These are phyloP conservation scores for Caranx ignobilis DNA, from an alignment of 2,113 vertebrate species.

Conservation along the genomic window DNA sequence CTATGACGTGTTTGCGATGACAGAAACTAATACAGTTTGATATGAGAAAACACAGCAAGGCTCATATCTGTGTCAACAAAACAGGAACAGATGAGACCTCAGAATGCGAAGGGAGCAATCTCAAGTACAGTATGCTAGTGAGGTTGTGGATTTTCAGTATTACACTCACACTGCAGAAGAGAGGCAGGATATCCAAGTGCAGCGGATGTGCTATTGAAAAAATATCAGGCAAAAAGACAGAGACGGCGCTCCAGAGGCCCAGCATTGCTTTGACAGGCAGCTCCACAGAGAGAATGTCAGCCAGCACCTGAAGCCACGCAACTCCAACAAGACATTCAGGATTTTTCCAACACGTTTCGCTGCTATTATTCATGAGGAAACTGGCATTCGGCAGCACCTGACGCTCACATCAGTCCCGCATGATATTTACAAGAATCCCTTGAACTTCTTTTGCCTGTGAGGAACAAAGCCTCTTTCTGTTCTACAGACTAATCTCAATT, in stretches of 20 bases:
- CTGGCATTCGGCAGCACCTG: slow-evolving; percentile 56
- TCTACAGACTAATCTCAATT: slow-evolving; percentile 65
- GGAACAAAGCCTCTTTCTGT: slow-evolving; percentile 53
- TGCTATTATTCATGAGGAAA: slow-evolving; percentile 76
- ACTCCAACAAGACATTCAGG: slow-evolving; percentile 72
- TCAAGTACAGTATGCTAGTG: slow-evolving; percentile 9
- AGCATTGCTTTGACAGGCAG: slow-evolving; percentile 72
- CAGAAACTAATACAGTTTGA: slow-evolving; percentile 71
- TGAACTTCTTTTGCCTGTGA: slow-evolving; percentile 57
- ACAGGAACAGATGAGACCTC: slow-evolving; percentile 53
- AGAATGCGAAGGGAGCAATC: slow-evolving; percentile 31
- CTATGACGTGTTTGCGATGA: slow-evolving; percentile 54
- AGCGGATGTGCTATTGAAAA: slow-evolving; percentile 54
- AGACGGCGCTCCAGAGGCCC: slow-evolving; percentile 52
- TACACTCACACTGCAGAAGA: slow-evolving; percentile 30
- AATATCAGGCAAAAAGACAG: slow-evolving; percentile 53
- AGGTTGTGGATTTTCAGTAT: slow-evolving; percentile 51
- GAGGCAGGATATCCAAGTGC: slow-evolving; percentile 53
- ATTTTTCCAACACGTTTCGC: slow-evolving; percentile 74
- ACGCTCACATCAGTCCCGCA: slow-evolving; percentile 60
- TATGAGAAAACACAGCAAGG: slow-evolving; percentile 60
- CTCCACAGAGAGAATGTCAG: slow-evolving; percentile 79
- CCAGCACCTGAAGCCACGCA: slow-evolving; percentile 75
- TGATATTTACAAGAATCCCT: slow-evolving; percentile 75
- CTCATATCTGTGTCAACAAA: slow-evolving; percentile 69